Evolutionary conservation across 2,113 vertebrate species (phyloP), one percentile per base, ranked within the genome.

Genomic region (Mirza zaza): DNA sequence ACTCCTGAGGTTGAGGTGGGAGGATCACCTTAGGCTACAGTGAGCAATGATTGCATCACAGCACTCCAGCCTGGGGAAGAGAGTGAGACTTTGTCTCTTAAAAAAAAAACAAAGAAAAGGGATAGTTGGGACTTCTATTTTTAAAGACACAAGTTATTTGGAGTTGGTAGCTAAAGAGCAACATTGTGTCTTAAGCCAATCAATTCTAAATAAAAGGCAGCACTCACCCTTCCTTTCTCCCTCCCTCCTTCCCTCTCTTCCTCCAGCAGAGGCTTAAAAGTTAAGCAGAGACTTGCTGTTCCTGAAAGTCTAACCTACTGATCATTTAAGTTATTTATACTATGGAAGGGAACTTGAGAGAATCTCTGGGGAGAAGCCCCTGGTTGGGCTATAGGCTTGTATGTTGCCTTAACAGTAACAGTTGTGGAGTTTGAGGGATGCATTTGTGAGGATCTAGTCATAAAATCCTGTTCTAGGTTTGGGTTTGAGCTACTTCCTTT

Each of bases 121-220:
- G 2, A 61, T 61, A 61, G 59, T 21, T 57, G 55, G 55, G 18
- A 57, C 55, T 57, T 57, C 55, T 61, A 34, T 67, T 65, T 95
- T 75, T 34, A 84, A 96, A 95, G 59, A 85, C 83, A 83, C 10
- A 20, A 83, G n/a, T n/a, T 75, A 11, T 91, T 91, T 86, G 36
- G 83, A 92, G 52, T 55, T 63, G 25, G 52, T 86, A 29, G 12
- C 45, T 50, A 50, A 50, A 50, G 50, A 50, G 50, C 2, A 50
- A 50, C 50, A 50, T 3, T 70, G 67, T 50, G 50, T 50, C 50
- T 50, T 50, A 50, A 65, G 67, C 50, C 13, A 12, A 50, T 50
- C 50, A 50, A 50, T 76, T 4, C 63, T 9, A 0, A 50, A 50
- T 50, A 50, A 50, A 50, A 50, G 50, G 50, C 12, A 50, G 50